Evolutionary conservation across 2,888 invertebrate genomes (phyloP), one percentile per base, ranked within the genome.

Genomic region (Platypus cylindrus): DNA sequence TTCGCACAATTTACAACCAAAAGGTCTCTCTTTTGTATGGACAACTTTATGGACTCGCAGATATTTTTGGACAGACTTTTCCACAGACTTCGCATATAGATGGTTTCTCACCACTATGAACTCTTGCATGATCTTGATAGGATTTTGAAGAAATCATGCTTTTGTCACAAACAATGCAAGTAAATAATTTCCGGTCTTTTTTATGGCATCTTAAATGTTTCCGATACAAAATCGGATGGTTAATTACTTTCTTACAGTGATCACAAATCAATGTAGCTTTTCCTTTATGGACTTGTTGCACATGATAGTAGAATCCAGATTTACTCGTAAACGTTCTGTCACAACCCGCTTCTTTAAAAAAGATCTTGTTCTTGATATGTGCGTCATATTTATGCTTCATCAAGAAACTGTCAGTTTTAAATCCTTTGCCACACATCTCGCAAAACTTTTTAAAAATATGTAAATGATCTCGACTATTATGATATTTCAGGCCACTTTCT

Each of bases 61-160:
- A 16, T 30, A 12, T 30, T 44, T 32, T 39, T 4, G 27, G 33
- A n/a, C 33, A 32, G 17, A 43, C 24, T 24, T 24, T 24, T 52
- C 58, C 58, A 29, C 56, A 52, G 27, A 54, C 53, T 40, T 58
- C 54, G 30, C 60, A 61, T 11, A 54, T 13, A 34, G 40, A 33
- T 24, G 39, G 30, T 12, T 40, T 33, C 27, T 39, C 37, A 12
- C 30, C 17, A n/a, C 26, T 39, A 26, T 42, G 42, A 14, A 35
- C 12, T 24, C 9, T n/a, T 24, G n/a, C n/a, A 24, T 24, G 24
- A 9, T 5, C n/a, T 24, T 20, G 5, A n/a, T n/a, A n/a, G n/a
- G n/a, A n/a, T n/a, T n/a, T n/a, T n/a, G n/a, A n/a, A n/a, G n/a
- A n/a, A n/a, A n/a, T n/a, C n/a, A n/a, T n/a, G n/a, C n/a, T n/a